phyloP scores from a whole-genome alignment of 2,888 invertebrate species.

The Erpobdella octoculata region DNA sequence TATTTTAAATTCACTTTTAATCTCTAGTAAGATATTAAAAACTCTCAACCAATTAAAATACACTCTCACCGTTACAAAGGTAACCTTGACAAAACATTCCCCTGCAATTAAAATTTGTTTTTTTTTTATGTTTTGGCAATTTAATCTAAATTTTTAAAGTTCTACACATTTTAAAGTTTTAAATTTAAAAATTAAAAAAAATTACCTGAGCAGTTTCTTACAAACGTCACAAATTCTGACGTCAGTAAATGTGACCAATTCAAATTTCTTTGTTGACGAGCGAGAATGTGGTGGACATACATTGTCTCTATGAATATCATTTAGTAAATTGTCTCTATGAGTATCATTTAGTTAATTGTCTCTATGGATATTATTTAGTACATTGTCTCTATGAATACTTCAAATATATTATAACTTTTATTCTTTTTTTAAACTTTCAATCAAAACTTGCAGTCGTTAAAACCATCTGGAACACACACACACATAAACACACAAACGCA shows the following conservation, averaged over 20 bases:
- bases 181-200: background rate
- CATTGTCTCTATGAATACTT: background rate
- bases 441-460: too few species aligned
- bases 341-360: background rate
- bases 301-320: background rate
- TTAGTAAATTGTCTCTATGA: background rate
- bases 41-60: too few species aligned
- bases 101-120: background rate
- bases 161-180: too few species aligned
- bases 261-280: background rate
- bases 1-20: too few species aligned
- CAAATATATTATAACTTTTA: too few species aligned
- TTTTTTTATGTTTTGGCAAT: background rate
- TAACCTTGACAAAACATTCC: conserved; percentile 12
- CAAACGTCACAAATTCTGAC: conserved; percentile 7
- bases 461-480: too few species aligned
- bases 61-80: background rate
- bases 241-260: background rate
- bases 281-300: background rate
- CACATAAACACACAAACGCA: too few species aligned
- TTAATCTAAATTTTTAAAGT: background rate
- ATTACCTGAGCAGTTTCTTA: conserved; percentile 9
- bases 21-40: too few species aligned
- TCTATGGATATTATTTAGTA: background rate
- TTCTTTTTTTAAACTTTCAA: too few species aligned